phyloP scores from a whole-genome alignment of 2,888 invertebrate genomes.

The Trachelus stipa region DNA sequence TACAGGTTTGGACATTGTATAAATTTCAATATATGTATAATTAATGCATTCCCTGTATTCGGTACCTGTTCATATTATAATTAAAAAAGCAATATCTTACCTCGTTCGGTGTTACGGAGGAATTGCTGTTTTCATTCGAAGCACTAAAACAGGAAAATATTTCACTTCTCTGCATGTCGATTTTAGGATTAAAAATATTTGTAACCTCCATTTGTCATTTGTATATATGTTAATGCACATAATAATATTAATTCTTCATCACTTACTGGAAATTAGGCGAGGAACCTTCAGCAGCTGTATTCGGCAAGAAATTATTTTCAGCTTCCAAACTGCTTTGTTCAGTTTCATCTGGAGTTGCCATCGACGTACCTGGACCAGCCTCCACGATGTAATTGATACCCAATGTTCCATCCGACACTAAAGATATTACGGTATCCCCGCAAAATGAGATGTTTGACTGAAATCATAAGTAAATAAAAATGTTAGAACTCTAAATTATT shows the following conservation, averaged over 20 bases:
- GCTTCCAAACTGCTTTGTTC: slow-evolving; percentile 6
- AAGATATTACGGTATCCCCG: slow-evolving; percentile 78
- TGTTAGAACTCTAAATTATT: background rate
- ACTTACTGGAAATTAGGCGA: slow-evolving; percentile 36
- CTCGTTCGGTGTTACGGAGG: slow-evolving; percentile 43
- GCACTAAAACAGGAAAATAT: slow-evolving; percentile 35
- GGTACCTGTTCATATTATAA: background rate
- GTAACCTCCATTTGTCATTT: background rate
- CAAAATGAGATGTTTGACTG: slow-evolving; percentile 79
- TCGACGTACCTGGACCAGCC: slow-evolving; percentile 67
- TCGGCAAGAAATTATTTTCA: slow-evolving; percentile 11
- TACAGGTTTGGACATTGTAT: background rate
- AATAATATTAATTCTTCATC: background rate
- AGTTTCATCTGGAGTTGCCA: slow-evolving; percentile 5
- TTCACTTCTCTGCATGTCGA: slow-evolving; percentile 14
- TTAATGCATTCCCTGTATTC: background rate
- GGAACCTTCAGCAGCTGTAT: slow-evolving; percentile 24
- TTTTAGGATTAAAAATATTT: slow-evolving; percentile 13
- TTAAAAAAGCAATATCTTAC: slow-evolving; percentile 33
- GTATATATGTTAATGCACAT: background rate
- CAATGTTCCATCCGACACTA: slow-evolving; percentile 78
- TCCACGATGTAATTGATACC: slow-evolving; percentile 86
- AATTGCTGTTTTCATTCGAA: slow-evolving; percentile 53
- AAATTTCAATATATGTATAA: background rate
- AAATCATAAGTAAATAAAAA: slow-evolving; percentile 42